Evolutionary conservation across 2,797 vertebrate genomes (phyloP).

Genomic region (Corythornis leucogaster): DNA sequence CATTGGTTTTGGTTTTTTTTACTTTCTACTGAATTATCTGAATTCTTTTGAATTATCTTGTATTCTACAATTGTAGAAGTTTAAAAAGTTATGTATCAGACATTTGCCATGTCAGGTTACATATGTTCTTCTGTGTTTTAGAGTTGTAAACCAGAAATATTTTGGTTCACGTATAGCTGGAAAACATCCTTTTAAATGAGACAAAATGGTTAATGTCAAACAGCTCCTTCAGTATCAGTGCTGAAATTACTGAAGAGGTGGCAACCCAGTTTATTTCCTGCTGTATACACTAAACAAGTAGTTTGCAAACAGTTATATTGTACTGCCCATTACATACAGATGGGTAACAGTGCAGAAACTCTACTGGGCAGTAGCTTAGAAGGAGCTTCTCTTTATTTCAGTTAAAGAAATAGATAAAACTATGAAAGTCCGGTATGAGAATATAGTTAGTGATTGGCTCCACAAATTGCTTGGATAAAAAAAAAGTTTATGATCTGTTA

Average conservation of each 20-base stretch:
- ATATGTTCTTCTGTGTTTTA: not conserved
- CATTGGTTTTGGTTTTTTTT: too few relatives aligned
- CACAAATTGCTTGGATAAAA: not conserved
- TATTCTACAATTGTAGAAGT: not conserved
- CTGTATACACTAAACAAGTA: not conserved
- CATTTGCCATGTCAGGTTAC: not conserved
- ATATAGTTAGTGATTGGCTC: not conserved
- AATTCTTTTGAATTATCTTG: too few relatives aligned
- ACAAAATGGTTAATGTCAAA: fast-evolving
- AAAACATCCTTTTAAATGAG: not conserved
- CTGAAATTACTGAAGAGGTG: not conserved
- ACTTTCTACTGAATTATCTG: too few relatives aligned
- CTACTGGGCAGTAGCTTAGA: not conserved
- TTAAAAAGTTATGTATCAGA: not conserved
- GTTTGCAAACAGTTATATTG: not conserved
- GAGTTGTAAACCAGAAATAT: not conserved
- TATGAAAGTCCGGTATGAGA: not conserved
- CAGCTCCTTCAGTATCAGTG: not conserved
- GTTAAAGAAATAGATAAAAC: not conserved
- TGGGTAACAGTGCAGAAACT: not conserved
- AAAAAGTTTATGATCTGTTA: not conserved
- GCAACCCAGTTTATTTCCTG: not conserved
- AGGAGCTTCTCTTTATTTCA: not conserved
- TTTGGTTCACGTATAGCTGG: not conserved
- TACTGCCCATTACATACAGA: too few relatives aligned